These are phyloP conservation scores for Pyralis farinalis DNA, from an alignment of 2,888 invertebrate species.

Conservation along the genomic window DNA sequence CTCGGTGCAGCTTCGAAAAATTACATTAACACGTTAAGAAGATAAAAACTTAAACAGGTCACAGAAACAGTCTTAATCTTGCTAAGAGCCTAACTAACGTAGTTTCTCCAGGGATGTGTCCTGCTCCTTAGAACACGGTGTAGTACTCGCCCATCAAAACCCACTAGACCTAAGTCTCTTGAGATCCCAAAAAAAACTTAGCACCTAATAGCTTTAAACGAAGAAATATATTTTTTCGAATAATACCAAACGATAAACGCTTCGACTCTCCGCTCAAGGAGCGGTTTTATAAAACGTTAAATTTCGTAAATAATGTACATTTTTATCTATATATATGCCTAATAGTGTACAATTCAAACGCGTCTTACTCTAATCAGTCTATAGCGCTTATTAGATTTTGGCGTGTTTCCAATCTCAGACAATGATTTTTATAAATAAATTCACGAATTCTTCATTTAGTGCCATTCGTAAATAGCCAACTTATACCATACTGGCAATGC, in stretches of 20 bases:
- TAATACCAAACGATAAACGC: conserved; percentile 59
- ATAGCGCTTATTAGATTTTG: conserved; percentile 79
- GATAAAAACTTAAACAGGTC: conserved; percentile 80
- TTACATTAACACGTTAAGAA: conserved; percentile 68
- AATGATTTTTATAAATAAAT: conserved; percentile 57
- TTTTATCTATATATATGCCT: conserved; percentile 77
- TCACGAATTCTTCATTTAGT: conserved; percentile 45
- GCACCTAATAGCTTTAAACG: conserved; percentile 51
- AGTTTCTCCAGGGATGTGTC: conserved; percentile 78
- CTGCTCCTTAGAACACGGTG: conserved; percentile 78
- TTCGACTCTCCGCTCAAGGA: conserved; percentile 52
- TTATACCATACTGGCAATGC: conserved; percentile 60
- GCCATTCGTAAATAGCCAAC: conserved; percentile 45
- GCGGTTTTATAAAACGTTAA: conserved; percentile 54
- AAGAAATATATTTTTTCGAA: conserved; percentile 60
- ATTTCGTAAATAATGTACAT: conserved; percentile 75
- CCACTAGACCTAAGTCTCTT: conserved; percentile 37
- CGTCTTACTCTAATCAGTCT: conserved; percentile 80
- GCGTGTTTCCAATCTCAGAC: conserved; percentile 57
- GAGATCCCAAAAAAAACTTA: conserved; percentile 69
- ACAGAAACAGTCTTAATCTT: conserved; percentile 81
- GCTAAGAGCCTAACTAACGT: conserved; percentile 78
- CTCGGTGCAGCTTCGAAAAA: conserved; percentile 38
- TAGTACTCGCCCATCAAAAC: conserved; percentile 57
- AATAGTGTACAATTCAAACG: conserved; percentile 77